phyloP scores from a whole-genome alignment of 1,140 invertebrate genomes.

The Pseudomyrmex gracilis region DNA sequence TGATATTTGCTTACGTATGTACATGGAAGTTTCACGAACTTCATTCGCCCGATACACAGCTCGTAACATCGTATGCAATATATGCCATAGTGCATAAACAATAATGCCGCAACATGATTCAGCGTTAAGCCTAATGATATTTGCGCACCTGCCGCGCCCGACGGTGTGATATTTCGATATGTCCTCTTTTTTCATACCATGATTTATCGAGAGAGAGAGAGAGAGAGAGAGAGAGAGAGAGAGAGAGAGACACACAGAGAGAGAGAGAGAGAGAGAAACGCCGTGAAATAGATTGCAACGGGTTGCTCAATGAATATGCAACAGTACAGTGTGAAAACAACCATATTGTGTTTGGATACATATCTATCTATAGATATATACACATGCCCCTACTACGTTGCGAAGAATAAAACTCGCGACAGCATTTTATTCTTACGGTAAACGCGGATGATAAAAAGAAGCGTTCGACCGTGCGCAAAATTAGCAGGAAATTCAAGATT shows the following conservation, averaged over 20 bases:
- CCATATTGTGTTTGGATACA: not conserved
- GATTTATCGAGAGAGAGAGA: not conserved
- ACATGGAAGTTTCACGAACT: conserved; percentile 58
- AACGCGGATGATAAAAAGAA: not conserved
- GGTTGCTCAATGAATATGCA: conserved; percentile 40
- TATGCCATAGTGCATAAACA: conserved; percentile 45
- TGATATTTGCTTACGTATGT: conserved; percentile 53
- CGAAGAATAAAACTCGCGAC: conserved; percentile 1
- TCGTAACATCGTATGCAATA: conserved; percentile 34
- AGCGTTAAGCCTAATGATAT: conserved; percentile 61
- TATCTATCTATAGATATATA: not conserved
- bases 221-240: too few relatives aligned
- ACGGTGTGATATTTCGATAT: conserved; percentile 4
- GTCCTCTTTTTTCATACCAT: not conserved
- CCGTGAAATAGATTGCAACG: not conserved
- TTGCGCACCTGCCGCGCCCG: conserved; percentile 16
- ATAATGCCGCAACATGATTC: conserved; percentile 44
- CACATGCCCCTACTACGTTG: not conserved
- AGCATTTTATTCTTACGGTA: not conserved
- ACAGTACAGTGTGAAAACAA: conserved; percentile 24
- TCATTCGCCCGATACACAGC: conserved; percentile 45
- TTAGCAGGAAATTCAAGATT: conserved; percentile 53
- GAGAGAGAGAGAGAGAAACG: too few relatives aligned
- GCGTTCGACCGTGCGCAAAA: not conserved
- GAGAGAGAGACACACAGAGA: too few relatives aligned